These are phyloP conservation scores for Tipula unca DNA, from an alignment of 2,888 invertebrate species.

Conservation along the genomic window DNA sequence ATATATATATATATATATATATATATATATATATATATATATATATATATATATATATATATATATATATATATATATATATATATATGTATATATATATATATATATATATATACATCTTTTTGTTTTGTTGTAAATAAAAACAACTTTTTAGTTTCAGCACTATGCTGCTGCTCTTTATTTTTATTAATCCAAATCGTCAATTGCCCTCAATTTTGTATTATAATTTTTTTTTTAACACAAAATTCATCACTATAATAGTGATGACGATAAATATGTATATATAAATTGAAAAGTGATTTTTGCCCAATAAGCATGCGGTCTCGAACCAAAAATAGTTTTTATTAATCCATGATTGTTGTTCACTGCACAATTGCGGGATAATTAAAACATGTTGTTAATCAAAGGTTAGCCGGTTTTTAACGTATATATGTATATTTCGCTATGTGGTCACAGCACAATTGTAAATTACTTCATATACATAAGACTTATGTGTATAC, in stretches of 20 bases:
- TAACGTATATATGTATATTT: background rate
- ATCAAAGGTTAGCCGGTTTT: background rate
- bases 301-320: background rate
- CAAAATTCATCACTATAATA: background rate
- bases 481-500: background rate
- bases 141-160: slow-evolving; percentile 16
- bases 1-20: too few relatives aligned
- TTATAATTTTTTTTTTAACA: background rate
- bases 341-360: background rate
- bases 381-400: background rate
- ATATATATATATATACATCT: too few relatives aligned
- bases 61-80: too few relatives aligned
- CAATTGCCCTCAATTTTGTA: slow-evolving; percentile 2
- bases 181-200: slow-evolving; percentile 17
- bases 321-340: background rate
- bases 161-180: background rate
- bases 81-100: too few relatives aligned
- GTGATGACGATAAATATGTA: background rate
- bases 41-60: too few relatives aligned
- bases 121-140: too few relatives aligned
- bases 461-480: background rate
- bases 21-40: too few relatives aligned
- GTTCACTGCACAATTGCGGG: background rate
- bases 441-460: background rate
- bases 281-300: background rate